These are phyloP conservation scores for Pandemis heparana DNA, from an alignment of 2,888 invertebrate species.

Conservation along the genomic window DNA sequence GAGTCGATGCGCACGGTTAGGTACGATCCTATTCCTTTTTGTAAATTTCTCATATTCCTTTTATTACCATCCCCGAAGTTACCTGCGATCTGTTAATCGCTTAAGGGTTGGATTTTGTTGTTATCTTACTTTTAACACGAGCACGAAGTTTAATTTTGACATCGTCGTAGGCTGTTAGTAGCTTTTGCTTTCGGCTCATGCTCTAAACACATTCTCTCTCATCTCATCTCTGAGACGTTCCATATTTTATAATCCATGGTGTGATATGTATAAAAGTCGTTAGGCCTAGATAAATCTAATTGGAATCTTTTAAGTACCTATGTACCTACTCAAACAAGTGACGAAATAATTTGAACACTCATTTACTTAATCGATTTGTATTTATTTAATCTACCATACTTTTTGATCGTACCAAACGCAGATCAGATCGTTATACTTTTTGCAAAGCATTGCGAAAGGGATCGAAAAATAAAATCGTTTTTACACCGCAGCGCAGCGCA, in stretches of 20 bases:
- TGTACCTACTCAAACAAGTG: neutral
- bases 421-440: slow-evolving; percentile 13
- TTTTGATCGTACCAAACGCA: neutral
- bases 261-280: neutral
- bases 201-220: too few relatives aligned
- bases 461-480: slow-evolving; percentile 13
- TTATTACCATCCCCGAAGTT: slow-evolving; percentile 28
- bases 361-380: neutral
- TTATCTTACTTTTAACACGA: slow-evolving; percentile 25
- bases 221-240: neutral
- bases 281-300: neutral
- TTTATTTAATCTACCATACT: neutral
- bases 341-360: neutral
- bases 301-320: neutral
- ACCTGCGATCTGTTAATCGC: slow-evolving; percentile 30
- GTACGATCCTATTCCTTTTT: slow-evolving; percentile 45
- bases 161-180: neutral
- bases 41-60: slow-evolving; percentile 44
- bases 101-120: slow-evolving; percentile 24
- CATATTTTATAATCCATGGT: neutral
- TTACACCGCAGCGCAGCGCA: slow-evolving; percentile 1
- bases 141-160: neutral
- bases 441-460: slow-evolving; percentile 23
- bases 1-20: slow-evolving; percentile 55
- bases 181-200: neutral